Percentiles rank a stretch among this genome's conserved stretches.
phyloP scores from a whole-genome alignment of 2,888 invertebrate species.

The Caenorhabditis sulstoni region DNA sequence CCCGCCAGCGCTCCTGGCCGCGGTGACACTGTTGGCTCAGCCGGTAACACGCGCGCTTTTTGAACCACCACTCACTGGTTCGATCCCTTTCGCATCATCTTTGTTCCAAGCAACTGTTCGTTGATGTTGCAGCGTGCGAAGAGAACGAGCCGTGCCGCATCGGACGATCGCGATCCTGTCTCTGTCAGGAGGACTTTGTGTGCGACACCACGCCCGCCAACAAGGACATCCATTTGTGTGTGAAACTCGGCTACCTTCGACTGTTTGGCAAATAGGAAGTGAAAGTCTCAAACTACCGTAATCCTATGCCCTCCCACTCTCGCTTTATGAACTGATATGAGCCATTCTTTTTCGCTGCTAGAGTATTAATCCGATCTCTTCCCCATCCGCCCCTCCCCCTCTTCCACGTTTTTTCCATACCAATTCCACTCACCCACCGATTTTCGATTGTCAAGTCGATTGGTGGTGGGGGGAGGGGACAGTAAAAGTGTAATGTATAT shows the following conservation, averaged over 20 bases:
- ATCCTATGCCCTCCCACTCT: too few relatives aligned
- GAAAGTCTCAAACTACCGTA: not conserved
- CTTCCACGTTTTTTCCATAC: too few relatives aligned
- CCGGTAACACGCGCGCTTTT: too few relatives aligned
- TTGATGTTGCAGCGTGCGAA: conserved; percentile 58
- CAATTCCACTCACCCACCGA: too few relatives aligned
- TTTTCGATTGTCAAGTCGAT: not conserved
- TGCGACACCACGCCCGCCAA: conserved; percentile 55
- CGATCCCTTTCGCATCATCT: too few relatives aligned
- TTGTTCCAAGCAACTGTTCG: too few relatives aligned
- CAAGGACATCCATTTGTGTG: conserved; percentile 48
- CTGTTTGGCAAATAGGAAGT: conserved; percentile 35
- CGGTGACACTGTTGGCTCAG: too few relatives aligned
- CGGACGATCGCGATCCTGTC: conserved; percentile 49
- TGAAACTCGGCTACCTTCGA: conserved; percentile 49
- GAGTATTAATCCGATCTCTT: conserved; percentile 8
- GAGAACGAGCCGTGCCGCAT: conserved; percentile 58
- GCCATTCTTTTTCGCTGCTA: not conserved
- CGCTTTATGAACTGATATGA: too few relatives aligned
- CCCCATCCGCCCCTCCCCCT: not conserved
- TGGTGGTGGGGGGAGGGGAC: too few relatives aligned
- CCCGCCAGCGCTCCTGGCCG: too few relatives aligned
- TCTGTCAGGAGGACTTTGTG: conserved; percentile 56
- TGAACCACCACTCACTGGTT: conserved; percentile 12
- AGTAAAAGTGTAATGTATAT: not conserved